phyloP scores from a whole-genome alignment of 1,140 invertebrate species.

The Colletes gigas region DNA sequence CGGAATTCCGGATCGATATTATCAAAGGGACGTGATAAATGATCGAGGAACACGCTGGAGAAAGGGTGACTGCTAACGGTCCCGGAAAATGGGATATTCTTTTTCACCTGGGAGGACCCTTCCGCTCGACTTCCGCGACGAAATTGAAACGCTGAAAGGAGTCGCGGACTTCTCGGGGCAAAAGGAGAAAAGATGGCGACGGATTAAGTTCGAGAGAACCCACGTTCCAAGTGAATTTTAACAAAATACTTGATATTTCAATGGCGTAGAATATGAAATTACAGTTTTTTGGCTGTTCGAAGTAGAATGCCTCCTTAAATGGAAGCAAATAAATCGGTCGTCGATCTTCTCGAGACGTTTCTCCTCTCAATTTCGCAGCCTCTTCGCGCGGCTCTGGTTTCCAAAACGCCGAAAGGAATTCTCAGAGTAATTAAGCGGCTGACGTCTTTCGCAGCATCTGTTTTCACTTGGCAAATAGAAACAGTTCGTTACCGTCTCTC shows the following conservation, averaged over 20 bases:
- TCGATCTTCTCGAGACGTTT: background rate
- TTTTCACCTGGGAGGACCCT: background rate
- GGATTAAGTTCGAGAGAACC: no score
- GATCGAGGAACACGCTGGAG: background rate
- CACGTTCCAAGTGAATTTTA: no score
- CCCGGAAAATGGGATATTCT: background rate
- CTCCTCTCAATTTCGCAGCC: slow-evolving; percentile 4
- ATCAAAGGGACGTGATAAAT: slow-evolving; percentile 9
- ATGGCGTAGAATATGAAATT: no score
- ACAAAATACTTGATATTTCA: no score
- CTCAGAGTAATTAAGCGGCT: slow-evolving; percentile 32
- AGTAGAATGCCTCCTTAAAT: background rate
- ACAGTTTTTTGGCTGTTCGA: background rate
- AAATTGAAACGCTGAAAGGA: background rate
- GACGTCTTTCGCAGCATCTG: slow-evolving; percentile 23
- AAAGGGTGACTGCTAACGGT: no score
- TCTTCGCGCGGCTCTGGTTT: background rate
- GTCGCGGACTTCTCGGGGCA: background rate
- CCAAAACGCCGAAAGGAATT: slow-evolving; percentile 21
- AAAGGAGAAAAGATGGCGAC: background rate
- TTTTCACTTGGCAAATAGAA: slow-evolving; percentile 29
- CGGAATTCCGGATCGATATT: slow-evolving; percentile 6
- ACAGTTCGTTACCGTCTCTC: background rate
- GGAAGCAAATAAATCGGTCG: slow-evolving; percentile 20
- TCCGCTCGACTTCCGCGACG: background rate